These are phyloP conservation scores for Pectinophora gossypiella DNA, from an alignment of 1,140 invertebrate species.

Conservation along the genomic window DNA sequence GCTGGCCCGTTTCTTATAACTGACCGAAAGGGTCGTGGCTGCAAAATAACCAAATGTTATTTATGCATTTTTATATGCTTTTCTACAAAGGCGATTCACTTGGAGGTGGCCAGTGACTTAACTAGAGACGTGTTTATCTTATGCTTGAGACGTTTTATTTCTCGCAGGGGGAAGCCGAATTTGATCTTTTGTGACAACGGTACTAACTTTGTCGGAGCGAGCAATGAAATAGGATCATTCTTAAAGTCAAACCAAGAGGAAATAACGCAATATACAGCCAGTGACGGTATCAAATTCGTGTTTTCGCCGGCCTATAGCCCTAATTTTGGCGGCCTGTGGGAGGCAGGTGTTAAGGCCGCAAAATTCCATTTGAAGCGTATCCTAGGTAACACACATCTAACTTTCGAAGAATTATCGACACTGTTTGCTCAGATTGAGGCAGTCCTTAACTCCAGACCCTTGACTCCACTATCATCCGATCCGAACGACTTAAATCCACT, in stretches of 20 bases:
- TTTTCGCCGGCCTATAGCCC: slow-evolving; percentile 2
- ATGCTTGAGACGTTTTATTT: slow-evolving; percentile 7
- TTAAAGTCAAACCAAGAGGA: not conserved
- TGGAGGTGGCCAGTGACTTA: slow-evolving; percentile 18
- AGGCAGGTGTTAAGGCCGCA: not conserved
- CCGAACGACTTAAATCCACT: slow-evolving; percentile 12
- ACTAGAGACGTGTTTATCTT: slow-evolving; percentile 12
- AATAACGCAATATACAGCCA: not conserved
- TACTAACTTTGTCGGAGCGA: not conserved
- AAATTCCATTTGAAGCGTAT: not conserved
- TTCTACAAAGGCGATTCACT: slow-evolving; percentile 20
- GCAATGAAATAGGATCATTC: not conserved
- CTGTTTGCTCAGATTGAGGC: slow-evolving; percentile 7
- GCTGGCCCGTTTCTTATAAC: not conserved
- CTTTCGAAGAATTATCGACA: slow-evolving; percentile 6
- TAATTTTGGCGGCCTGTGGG: not conserved
- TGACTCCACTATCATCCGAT: no score
- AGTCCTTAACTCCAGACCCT: slow-evolving; percentile 11
- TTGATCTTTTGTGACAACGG: slow-evolving; percentile 3
- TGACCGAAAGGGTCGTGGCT: not conserved
- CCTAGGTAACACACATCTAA: slow-evolving; percentile 1
- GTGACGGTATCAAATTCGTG: not conserved
- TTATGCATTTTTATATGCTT: slow-evolving; percentile 18
- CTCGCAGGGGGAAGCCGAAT: slow-evolving; percentile 5
- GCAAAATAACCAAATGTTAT: slow-evolving; percentile 10